Base-by-base conservation (phyloP, 2,797 vertebrate species). In the Lepilemur ruficaudatus region DNA sequence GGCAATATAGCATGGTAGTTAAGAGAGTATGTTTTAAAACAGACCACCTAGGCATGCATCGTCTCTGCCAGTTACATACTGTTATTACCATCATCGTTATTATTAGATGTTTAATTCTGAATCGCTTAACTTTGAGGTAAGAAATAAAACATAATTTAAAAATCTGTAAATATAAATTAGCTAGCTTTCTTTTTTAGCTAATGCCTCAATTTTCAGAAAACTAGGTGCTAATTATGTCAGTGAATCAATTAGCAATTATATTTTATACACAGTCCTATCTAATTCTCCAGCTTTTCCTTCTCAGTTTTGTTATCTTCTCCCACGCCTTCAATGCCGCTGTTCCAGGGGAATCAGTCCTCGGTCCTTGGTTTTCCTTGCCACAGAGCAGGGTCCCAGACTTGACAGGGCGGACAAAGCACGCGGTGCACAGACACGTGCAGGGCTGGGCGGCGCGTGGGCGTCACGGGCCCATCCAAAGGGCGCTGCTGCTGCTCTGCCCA, bases 371-470 rank as follows among this genome's bases (percentile, higher is more conserved):
- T 48, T 89, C 75, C 48, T 55, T 76, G 15, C 23, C 30, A 15
- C 12, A 70, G 23, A 43, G 13, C 32, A 76, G 32, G 32, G 57
- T 12, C 46, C 46, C n/a, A 35, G 46, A 65, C 22, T 87, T 9
- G 35, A 14, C 28, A 15, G 38, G 12, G 25, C 30, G 17, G 25
- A 22, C 12, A 52, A 63, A 13, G 69, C 7, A 11, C 5, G 11
- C 10, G 0, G 22, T 3, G 4, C 17, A 6, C 12, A 43, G 41
- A 10, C 8, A 55, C 7, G 30, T 0, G 0, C 25, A 14, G 35
- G 28, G 3, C 2, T 5, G 32, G 57, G 52, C 11, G 13, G 80
- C 13, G 30, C 18, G 22, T 0, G 12, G 28, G 30, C 41, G 20
- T 25, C 9, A 25, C 11, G 43, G 6, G 5, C 30, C 6, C 15